These are phyloP conservation scores for Actinostola sp. DNA, from an alignment of 92 coral and sea anemone genomes.

Conservation along the genomic window DNA sequence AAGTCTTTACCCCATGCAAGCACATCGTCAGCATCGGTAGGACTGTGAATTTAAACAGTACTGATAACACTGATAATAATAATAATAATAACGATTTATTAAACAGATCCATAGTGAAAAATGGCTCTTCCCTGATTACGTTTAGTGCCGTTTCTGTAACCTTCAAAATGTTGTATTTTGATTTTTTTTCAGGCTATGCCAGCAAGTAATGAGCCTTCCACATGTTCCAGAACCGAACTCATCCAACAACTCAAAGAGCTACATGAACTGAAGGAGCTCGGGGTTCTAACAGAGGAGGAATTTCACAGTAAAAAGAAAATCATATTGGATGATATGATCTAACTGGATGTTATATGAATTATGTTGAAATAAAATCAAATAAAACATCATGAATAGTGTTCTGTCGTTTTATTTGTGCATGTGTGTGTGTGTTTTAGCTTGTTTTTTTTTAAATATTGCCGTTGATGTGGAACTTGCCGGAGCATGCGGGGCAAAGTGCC, in stretches of 20 bases:
- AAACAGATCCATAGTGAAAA: too few species aligned
- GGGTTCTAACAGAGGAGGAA: conserved; percentile 14
- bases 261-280: conserved; percentile 4
- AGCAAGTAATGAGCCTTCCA: not conserved
- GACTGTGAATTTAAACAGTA: not conserved
- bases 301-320: conserved; percentile 30
- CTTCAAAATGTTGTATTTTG: too few species aligned
- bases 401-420: too few species aligned
- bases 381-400: too few species aligned
- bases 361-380: not conserved
- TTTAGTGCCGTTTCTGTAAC: too few species aligned
- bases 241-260: conserved; percentile 25
- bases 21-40: not conserved
- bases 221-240: not conserved
- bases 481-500: too few species aligned
- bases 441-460: too few species aligned
- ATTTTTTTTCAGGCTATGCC: not conserved
- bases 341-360: conserved; percentile 2
- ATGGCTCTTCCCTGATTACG: too few species aligned
- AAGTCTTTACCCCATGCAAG: not conserved
- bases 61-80: not conserved
- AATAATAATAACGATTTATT: too few species aligned
- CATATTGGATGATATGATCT: conserved; percentile 20
- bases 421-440: too few species aligned
- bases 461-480: too few species aligned